Conservation (phyloP, 2,113 vertebrate species). For the Etheostoma spectabile region DNA sequence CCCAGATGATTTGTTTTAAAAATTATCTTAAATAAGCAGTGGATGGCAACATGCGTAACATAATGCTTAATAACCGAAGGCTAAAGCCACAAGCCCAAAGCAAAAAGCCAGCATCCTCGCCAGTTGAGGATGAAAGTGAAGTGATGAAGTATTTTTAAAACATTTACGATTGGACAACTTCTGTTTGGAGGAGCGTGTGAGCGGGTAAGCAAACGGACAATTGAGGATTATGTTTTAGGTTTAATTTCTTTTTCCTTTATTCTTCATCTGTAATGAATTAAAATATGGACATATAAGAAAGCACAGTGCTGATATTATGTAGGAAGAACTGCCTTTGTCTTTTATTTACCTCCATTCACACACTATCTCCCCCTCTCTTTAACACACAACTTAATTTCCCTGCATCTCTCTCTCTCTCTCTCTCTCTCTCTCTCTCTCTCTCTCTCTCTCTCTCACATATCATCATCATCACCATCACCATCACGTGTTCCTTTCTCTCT, state of each 20-base stretch:
- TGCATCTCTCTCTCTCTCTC: background rate
- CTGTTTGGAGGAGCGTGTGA: too few relatives aligned
- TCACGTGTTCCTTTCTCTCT: conserved; percentile 47
- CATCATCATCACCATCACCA: conserved; percentile 37
- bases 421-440: conserved; percentile 5
- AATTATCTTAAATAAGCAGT: background rate
- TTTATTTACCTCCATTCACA: background rate
- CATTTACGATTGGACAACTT: too few relatives aligned
- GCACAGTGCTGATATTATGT: background rate
- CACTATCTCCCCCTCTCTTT: background rate
- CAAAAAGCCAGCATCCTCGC: background rate
- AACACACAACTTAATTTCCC: background rate
- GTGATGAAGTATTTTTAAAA: too few relatives aligned
- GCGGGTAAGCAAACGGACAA: too few relatives aligned
- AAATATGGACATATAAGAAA: background rate
- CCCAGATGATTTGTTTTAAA: too few relatives aligned
- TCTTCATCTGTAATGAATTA: background rate
- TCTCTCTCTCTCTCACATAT: conserved; percentile 1
- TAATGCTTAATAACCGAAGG: background rate
- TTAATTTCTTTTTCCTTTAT: background rate
- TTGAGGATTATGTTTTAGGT: background rate
- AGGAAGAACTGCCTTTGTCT: background rate
- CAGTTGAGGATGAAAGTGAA: background rate
- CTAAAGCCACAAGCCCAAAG: background rate
- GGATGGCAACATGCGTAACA: too few relatives aligned